These are phyloP conservation scores for Noctua pronuba DNA, from an alignment of 2,888 invertebrate species.

Conservation along the genomic window DNA sequence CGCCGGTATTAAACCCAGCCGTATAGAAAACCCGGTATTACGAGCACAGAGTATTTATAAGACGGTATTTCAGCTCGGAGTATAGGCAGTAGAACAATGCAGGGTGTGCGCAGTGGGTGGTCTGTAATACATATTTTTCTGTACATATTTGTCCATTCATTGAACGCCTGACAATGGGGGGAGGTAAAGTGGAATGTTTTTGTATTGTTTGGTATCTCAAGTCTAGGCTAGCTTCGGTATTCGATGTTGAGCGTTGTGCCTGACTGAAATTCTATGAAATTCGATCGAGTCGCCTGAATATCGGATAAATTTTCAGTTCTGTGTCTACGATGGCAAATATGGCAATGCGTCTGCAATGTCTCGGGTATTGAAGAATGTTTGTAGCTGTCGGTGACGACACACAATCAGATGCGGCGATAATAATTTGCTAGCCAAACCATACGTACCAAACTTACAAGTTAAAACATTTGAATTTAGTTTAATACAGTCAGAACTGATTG, in stretches of 20 bases:
- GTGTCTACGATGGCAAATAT: not conserved
- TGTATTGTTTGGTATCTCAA: slow-evolving; percentile 8
- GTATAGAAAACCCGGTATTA: slow-evolving; percentile 14
- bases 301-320: not conserved
- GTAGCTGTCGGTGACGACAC: not conserved
- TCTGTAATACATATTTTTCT: slow-evolving; percentile 30
- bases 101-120: not conserved
- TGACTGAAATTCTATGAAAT: not conserved
- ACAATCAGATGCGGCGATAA: not conserved
- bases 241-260: slow-evolving; percentile 1
- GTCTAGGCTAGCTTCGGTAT: slow-evolving; percentile 10
- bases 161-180: slow-evolving; percentile 11
- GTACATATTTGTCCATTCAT: slow-evolving; percentile 23
- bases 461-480: too few species aligned
- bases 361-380: not conserved
- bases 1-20: slow-evolving; percentile 21
- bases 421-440: not conserved
- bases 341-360: too few species aligned
- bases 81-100: slow-evolving; percentile 39
- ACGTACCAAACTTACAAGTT: not conserved
- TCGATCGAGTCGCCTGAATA: not conserved
- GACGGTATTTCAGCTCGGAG: slow-evolving; percentile 20
- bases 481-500: not conserved
- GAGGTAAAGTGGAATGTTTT: slow-evolving; percentile 30
- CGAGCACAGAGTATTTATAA: slow-evolving; percentile 5